Evolutionary conservation across 2,113 vertebrate species (phyloP).

Genomic region (Pseudorectes ferrugineus): DNA sequence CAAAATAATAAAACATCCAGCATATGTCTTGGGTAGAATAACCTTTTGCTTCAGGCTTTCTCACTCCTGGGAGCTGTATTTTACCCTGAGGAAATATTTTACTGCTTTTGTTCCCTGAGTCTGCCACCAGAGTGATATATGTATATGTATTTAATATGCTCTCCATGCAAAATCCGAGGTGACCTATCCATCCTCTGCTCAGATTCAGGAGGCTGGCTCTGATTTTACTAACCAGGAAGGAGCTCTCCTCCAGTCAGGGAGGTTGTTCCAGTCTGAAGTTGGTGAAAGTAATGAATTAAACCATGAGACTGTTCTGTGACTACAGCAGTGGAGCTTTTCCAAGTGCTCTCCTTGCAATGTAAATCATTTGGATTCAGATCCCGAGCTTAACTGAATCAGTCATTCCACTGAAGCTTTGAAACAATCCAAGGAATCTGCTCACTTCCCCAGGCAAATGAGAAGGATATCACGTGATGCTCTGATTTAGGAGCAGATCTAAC

Average conservation of each 20-base stretch:
- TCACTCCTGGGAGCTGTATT: constrained; percentile 55
- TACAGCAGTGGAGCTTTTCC: neutral
- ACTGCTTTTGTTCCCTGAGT: constrained; percentile 39
- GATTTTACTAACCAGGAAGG: neutral
- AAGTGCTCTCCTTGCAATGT: neutral
- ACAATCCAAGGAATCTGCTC: neutral
- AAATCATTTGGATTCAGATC: neutral
- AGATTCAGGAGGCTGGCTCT: neutral
- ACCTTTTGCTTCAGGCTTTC: constrained; percentile 52
- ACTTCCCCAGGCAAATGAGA: neutral
- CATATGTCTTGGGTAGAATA: constrained; percentile 50
- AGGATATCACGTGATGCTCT: neutral
- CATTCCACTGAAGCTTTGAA: neutral
- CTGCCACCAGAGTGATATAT: constrained; percentile 21
- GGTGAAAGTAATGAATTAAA: neutral
- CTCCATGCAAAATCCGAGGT: constrained; percentile 3
- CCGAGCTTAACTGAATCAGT: neutral
- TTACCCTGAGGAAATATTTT: constrained; percentile 54
- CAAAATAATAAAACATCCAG: constrained; percentile 24
- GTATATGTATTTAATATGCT: constrained; percentile 1
- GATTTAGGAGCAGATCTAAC: neutral
- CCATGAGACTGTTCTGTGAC: neutral
- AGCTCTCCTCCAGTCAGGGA: neutral
- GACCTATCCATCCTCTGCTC: neutral
- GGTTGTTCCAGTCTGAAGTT: neutral